phyloP scores from a whole-genome alignment of 1,140 invertebrate genomes.

The Eupristina koningsbergeri region DNA sequence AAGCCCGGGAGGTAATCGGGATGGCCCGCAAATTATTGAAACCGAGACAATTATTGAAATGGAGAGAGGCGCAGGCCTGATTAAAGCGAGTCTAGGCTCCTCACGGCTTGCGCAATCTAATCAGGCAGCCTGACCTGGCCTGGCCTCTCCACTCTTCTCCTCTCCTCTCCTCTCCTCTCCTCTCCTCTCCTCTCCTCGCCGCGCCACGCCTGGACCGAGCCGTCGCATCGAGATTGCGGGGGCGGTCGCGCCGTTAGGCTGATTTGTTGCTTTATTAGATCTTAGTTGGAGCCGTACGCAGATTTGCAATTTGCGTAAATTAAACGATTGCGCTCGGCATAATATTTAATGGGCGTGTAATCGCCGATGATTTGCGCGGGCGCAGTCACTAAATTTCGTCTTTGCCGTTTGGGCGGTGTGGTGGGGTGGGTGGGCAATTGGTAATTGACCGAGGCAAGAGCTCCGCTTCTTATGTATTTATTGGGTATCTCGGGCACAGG shows the following conservation, averaged over 20 bases:
- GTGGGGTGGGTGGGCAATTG: no score
- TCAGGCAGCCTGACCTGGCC: background rate
- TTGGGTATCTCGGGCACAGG: background rate
- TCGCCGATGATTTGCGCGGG: constrained; percentile 59
- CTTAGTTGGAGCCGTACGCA: constrained; percentile 59
- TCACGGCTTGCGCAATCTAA: constrained; percentile 13
- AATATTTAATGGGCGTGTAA: constrained; percentile 63
- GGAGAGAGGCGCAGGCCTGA: no score
- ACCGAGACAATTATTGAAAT: constrained; percentile 34
- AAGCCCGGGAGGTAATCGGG: no score
- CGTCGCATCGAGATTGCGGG: background rate
- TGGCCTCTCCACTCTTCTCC: no score
- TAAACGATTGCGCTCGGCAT: constrained; percentile 62
- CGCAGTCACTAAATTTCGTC: constrained; percentile 8
- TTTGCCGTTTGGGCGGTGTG: constrained; percentile 18
- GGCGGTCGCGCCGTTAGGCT: constrained; percentile 59
- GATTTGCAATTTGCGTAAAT: constrained; percentile 72
- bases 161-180: no score
- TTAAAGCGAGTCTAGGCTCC: background rate
- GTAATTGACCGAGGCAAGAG: constrained; percentile 5
- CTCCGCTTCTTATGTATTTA: constrained; percentile 14
- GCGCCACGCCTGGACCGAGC: no score
- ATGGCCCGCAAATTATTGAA: constrained; percentile 19
- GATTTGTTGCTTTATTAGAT: constrained; percentile 74
- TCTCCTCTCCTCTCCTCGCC: no score